These are phyloP conservation scores for Triplophysa tibetana DNA, from an alignment of 2,113 vertebrate species.

Conservation along the genomic window DNA sequence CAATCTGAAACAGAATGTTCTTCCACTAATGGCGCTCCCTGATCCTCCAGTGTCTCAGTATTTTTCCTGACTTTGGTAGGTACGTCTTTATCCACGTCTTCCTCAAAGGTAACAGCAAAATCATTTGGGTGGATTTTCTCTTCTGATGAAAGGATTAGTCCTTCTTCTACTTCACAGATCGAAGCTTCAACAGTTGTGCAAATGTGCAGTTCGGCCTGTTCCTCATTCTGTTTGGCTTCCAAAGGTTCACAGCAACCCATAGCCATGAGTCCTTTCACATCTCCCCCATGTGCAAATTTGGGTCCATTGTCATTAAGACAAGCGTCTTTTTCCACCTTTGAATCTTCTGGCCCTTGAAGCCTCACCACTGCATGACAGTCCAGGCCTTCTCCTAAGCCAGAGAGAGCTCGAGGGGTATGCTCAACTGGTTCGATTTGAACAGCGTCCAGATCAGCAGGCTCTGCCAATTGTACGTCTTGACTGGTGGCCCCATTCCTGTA, in stretches of 20 bases:
- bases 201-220: slow-evolving; percentile 57
- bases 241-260: slow-evolving; percentile 35
- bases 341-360: slow-evolving; percentile 62
- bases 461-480: slow-evolving; percentile 76
- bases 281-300: slow-evolving; percentile 59
- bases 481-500: slow-evolving; percentile 78
- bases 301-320: slow-evolving; percentile 51
- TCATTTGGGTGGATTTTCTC: slow-evolving; percentile 59
- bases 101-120: slow-evolving; percentile 65
- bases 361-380: slow-evolving; percentile 66
- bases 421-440: slow-evolving; percentile 75
- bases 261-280: slow-evolving; percentile 57
- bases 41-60: slow-evolving; percentile 54
- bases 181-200: slow-evolving; percentile 63
- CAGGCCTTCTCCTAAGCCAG: slow-evolving; percentile 63
- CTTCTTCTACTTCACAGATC: slow-evolving; percentile 61
- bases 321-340: slow-evolving; percentile 51
- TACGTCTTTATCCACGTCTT: slow-evolving; percentile 54
- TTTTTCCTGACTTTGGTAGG: slow-evolving; percentile 58
- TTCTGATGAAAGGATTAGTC: slow-evolving; percentile 58
- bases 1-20: slow-evolving; percentile 14
- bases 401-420: slow-evolving; percentile 58
- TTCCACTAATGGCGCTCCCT: not conserved
- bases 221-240: slow-evolving; percentile 50
- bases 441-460: slow-evolving; percentile 83